Percentiles rank a stretch among this genome's conserved stretches.
Evolutionary conservation across 2,113 vertebrate genomes (phyloP).

Genomic region (rabbit (Oryctolagus cuniculus)): DNA sequence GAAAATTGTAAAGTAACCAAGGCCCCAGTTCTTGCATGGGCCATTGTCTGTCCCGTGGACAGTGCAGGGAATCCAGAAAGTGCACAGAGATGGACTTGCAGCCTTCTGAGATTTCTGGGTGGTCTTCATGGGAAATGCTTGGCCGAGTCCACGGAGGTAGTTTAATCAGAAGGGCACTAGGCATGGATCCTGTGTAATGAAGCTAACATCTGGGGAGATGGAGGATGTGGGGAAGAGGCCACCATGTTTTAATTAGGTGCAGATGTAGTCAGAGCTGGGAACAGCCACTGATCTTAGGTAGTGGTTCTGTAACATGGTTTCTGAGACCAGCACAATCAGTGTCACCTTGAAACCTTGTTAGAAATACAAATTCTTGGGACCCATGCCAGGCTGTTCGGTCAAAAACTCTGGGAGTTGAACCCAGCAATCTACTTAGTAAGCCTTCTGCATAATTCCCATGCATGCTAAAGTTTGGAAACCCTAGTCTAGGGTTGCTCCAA

Average conservation of each 20-base stretch:
- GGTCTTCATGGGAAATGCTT: conserved; percentile 82
- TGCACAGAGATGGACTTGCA: background rate
- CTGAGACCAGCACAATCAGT: background rate
- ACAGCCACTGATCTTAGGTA: conserved; percentile 37
- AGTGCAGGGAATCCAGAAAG: conserved; percentile 1
- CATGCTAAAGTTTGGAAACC: conserved; percentile 15
- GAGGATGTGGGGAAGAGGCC: conserved; percentile 69
- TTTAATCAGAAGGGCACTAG: conserved; percentile 79
- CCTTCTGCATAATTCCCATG: background rate
- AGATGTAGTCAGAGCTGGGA: conserved; percentile 66
- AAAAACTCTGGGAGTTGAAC: background rate
- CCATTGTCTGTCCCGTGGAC: conserved; percentile 54
- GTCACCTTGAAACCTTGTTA: conserved; percentile 46
- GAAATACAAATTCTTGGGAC: conserved; percentile 15
- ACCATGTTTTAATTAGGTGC: conserved; percentile 75
- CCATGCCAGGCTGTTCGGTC: background rate
- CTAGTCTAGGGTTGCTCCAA: background rate
- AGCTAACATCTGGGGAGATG: conserved; percentile 77
- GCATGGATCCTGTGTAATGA: conserved; percentile 74
- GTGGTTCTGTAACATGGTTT: conserved; percentile 56
- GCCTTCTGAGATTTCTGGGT: conserved; percentile 73
- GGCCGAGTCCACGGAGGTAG: conserved; percentile 71
- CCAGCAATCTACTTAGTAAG: conserved; percentile 21
- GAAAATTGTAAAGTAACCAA: conserved; percentile 68
- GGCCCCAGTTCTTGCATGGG: conserved; percentile 35